Percentiles rank a stretch among this genome's conserved stretches.
Conservation (phyloP, 2,797 vertebrate species). For the Otus scops region DNA sequence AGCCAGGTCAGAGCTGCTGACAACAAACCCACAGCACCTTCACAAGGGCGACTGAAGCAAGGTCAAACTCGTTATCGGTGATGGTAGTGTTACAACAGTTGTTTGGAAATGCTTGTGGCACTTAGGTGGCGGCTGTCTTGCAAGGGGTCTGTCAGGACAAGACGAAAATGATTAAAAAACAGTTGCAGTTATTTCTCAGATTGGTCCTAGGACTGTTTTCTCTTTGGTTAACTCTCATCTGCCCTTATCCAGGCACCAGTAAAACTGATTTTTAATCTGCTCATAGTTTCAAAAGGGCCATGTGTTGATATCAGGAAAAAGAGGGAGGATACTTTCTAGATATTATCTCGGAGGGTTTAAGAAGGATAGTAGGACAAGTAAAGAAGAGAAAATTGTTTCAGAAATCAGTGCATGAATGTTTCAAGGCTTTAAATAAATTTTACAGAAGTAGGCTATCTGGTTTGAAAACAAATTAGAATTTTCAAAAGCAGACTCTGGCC, state of each 20-base stretch:
- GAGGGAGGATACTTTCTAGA: neutral
- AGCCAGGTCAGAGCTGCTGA: neutral
- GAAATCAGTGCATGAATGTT: neutral
- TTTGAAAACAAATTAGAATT: neutral
- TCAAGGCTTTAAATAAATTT: neutral
- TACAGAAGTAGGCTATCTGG: neutral
- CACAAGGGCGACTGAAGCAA: neutral
- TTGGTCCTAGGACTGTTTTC: neutral
- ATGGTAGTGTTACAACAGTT: neutral
- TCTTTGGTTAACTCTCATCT: neutral
- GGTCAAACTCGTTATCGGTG: neutral
- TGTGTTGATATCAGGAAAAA: neutral
- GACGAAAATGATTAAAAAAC: neutral
- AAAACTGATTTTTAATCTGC: neutral
- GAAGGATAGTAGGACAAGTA: neutral
- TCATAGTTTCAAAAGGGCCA: neutral
- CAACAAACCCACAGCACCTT: neutral
- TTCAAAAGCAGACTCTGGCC: neutral
- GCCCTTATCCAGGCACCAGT: neutral
- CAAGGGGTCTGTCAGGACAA: neutral
- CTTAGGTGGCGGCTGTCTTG: neutral
- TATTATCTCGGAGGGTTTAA: neutral
- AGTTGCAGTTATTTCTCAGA: neutral
- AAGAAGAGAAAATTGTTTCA: neutral
- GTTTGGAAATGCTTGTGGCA: neutral